These are phyloP conservation scores for Phrynosoma blainvillii DNA, from an alignment of 2,113 vertebrate species.

Conservation along the genomic window DNA sequence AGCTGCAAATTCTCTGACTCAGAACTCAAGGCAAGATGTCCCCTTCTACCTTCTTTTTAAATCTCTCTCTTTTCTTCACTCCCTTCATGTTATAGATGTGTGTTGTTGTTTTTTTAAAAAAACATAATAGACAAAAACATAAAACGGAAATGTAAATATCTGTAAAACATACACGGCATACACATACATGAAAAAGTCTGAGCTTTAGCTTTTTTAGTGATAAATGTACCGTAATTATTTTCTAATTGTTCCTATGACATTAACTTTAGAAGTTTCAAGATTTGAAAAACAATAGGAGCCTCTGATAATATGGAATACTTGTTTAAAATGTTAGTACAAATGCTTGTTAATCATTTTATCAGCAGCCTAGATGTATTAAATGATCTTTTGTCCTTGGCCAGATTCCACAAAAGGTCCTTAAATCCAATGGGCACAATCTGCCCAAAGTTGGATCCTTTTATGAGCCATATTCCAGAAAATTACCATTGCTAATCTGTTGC, in stretches of 20 bases:
- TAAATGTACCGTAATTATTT: background rate
- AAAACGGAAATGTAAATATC: background rate
- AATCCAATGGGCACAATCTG: background rate
- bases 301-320: background rate
- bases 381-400: background rate
- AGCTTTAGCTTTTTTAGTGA: background rate
- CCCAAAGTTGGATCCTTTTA: background rate
- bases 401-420: background rate
- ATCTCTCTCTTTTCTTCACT: background rate
- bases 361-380: background rate
- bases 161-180: background rate
- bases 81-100: background rate
- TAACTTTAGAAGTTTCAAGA: background rate
- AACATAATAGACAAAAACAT: constrained; percentile 29
- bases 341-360: background rate
- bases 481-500: background rate
- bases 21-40: constrained; percentile 56
- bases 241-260: background rate
- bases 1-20: constrained; percentile 58
- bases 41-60: constrained; percentile 18
- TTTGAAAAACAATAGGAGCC: background rate
- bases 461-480: background rate
- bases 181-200: background rate
- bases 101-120: background rate
- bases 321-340: background rate